Base-by-base conservation (phyloP, 37 sponge, comb jelly and placozoan species). In the Axinella damicornis region DNA sequence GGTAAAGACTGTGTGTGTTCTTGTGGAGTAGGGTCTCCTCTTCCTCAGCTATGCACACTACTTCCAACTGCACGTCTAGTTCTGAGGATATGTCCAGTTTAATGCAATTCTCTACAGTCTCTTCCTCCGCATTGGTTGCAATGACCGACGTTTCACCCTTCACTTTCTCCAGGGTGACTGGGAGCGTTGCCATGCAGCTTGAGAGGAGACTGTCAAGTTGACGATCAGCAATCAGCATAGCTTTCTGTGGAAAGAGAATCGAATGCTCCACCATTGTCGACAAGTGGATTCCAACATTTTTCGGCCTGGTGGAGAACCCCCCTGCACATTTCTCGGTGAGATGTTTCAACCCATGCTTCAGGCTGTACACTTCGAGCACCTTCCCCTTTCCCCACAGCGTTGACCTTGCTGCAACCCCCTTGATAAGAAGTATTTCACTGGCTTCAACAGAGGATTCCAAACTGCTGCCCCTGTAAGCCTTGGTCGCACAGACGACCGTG, bases 341-440 rank as follows among this genome's bases (percentile, higher is more conserved):
- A 5, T 24, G 39, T 17, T 39, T 73, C 16, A 19, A 13, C 12
- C 74, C 74, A 21, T 22, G 39, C 28, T 22, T 55, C n/a, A 55
- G 24, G 36, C 52, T 53, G 25, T 53, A 24, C 39, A 53, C 39
- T 28, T 73, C 40, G 2, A 73, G 53, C 2, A 5, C 6, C 36
- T 28, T 36, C 21, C 74, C 74, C 12, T 54, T 36, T 12, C 46
- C 46, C 46, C 46, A 9, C 4, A 46, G 46, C 9, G 46, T 46
- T 46, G 46, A 46, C 46, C 46, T 46, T 46, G 46, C 68, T 54
- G 69, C 27, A 9, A 73, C 74, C 16, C 57, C 76, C 34, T 81
- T 81, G 25, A 88, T 46, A 1, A 88, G 11, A 17, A 88, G 53
- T 15, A 88, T 31, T 57, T 88, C 88, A 22, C 67, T 37, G 16